Evolutionary conservation across 2,888 invertebrate species (phyloP), one percentile per base, ranked within the genome.

Genomic region (Melanotus villosus): DNA sequence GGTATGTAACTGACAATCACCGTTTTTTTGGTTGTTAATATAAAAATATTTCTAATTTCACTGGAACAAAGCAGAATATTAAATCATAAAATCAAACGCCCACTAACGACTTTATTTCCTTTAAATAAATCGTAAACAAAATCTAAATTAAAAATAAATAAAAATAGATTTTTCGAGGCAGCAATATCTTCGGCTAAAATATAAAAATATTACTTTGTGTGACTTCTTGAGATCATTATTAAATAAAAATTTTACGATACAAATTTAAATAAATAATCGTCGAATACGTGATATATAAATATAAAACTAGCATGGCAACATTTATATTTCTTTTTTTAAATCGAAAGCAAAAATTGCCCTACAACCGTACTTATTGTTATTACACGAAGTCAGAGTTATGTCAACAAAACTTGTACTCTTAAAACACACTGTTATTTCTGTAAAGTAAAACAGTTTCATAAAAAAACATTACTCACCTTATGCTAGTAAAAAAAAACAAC

Each of bases 331-430:
- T 50, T 23, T 19, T 5, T 3, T 7, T 3, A 7, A 47, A 38
- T 54, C 16, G 23, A 67, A 56, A 54, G 52, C 50, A 54, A 60
- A 43, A 62, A 43, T 63, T 63, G 63, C 58, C 63, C 68, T 68
- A 68, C 68, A 68, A 68, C 68, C 68, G 63, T 57, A 68, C 47
- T 63, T 57, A 54, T 59, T 56, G 14, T 47, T 62, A 50, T 26
- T 50, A 47, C 30, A 19, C 32, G 21, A 34, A 65, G 65, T 57
- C 65, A 65, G 65, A 57, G 65, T 26, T 38, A 14, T 18, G 23
- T n/a, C 2, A 26, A 26, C 7, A 26, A 26, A 26, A 26, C 4
- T 26, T 26, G 26, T 26, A 26, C 26, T 26, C 7, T 7, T 7
- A 26, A 26, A 57, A 19, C 23, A 34, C 26, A 26, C 7, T 26